Evolutionary conservation across 2,113 vertebrate genomes (phyloP), one percentile per base, ranked within the genome.

Genomic region (Mesitornis unicolor): DNA sequence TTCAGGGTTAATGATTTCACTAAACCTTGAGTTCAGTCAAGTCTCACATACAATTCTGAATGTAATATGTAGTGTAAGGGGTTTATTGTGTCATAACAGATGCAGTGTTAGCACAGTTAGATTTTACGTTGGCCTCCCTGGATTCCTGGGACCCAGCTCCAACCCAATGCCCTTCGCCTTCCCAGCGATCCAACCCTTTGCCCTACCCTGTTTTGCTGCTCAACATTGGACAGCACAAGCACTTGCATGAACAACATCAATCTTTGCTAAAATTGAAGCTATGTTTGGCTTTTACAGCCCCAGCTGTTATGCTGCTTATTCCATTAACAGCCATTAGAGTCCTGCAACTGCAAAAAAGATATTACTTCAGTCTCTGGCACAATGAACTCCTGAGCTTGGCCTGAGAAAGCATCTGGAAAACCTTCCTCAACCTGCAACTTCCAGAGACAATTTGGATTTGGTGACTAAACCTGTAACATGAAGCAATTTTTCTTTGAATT

Each of bases 251-350:
- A 56, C 50, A 47, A 11, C 51, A n/a, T 54, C 64, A 33, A 4
- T 24, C 45, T 70, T 24, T 60, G 18, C 48, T 87, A 59, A 47
- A 74, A 57, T 1, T 33, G 60, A 69, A 74, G 67, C 48, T n/a
- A 1, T 33, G 24, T n/a, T 47, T 43, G 69, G 42, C 40, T 65
- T 50, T 81, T 40, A 35, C 64, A 81, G 2, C 18, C 47, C 59
- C 0, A 2, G 45, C 35, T 2, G 0, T 43, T 56, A 9, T 0
- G 7, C 51, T 76, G 48, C 45, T 86, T 45, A 3, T 48, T 50
- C 57, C 50, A 51, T 73, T 35, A 80, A 7, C 54, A 80, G 60
- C 45, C 59, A 19, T 69, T 13, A 26, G 21, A 69, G 75, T 11
- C 57, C 78, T 88, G 48, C 36, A 51, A 6, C 29, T 24, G 53